Base-by-base conservation (phyloP, 2,888 invertebrate species). In the Drosophila kuntzei region DNA sequence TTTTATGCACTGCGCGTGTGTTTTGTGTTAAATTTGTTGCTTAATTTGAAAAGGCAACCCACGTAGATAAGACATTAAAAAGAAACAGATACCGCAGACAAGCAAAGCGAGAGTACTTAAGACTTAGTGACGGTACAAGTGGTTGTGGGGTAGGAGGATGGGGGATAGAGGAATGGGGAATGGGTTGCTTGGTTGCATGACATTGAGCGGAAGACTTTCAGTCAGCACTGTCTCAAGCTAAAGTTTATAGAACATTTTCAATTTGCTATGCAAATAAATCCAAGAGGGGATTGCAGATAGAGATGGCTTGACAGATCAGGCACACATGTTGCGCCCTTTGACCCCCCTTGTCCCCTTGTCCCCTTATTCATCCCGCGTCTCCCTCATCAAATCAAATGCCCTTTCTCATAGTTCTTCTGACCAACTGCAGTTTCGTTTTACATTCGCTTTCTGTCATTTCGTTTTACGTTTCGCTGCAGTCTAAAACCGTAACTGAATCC, bases 1-100 rank as follows among this genome's bases (percentile, higher is more conserved):
- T 79, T 85, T 87, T 82, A 82, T 82, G 82, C 83, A 73, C 55
- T 86, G 84, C 68, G 87, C 87, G 89, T 84, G 87, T 76, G 75
- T 66, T 82, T 86, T 71, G 79, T 68, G 81, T 72, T 79, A 68
- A 86, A 81, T 80, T 88, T 83, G 83, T 81, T 73, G 78, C 79
- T 83, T 78, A 80, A 85, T 87, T 87, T 71, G 68, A 59, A 73
- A 66, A 79, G 73, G 60, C 79, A 71, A 71, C 63, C 74, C 80
- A 82, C 75, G 80, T 74, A 85, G 87, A 82, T 76, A 81, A 72
- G 69, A 72, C 71, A 80, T 84, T 72, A 80, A 81, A 81, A 83
- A 67, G 64, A 68, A 75, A 65, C 71, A 73, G 66, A 69, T 60
- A 80, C 71, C 71, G 50, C 80, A 60, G 50, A 62, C 54, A 57